A percentile compares a stretch with the other conserved stretches of the same genome.
Conservation (phyloP, 2,797 vertebrate species). For the Delichon dasypus region DNA sequence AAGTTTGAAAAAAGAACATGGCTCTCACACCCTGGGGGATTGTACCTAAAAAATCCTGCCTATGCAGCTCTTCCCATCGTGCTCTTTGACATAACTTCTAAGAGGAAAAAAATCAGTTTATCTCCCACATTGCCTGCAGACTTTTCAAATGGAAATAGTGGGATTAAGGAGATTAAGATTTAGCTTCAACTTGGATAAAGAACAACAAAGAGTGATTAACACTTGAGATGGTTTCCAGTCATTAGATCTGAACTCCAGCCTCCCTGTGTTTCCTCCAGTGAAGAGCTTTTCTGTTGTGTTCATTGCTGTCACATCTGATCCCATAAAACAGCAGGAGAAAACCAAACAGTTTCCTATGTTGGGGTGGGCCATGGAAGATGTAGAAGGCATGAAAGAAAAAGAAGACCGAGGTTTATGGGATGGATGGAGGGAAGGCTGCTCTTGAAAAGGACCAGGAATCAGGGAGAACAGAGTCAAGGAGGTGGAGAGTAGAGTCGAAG, state of each 20-base stretch:
- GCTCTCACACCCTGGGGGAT: constrained; percentile 32
- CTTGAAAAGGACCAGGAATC: neutral
- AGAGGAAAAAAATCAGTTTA: constrained; percentile 60
- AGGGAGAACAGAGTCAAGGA: neutral
- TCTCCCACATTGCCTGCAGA: constrained; percentile 44
- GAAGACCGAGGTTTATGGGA: neutral
- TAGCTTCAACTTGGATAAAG: constrained; percentile 60
- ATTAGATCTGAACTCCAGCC: constrained; percentile 21
- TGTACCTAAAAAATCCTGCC: constrained; percentile 62
- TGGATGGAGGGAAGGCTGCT: neutral
- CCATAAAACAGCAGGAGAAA: neutral
- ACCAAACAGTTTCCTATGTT: neutral
- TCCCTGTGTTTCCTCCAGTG: constrained; percentile 5
- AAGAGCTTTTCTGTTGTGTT: constrained; percentile 23
- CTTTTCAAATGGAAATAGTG: constrained; percentile 61
- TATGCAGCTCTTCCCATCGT: neutral
- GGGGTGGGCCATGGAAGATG: neutral
- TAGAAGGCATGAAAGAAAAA: neutral
- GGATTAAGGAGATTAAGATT: constrained; percentile 65
- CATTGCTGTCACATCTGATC: constrained; percentile 43
- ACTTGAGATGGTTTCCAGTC: constrained; percentile 55
- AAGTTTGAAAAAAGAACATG: constrained; percentile 40
- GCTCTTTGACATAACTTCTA: constrained; percentile 58
- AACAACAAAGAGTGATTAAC: constrained; percentile 65
- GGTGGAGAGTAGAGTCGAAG: neutral